Evolutionary conservation across 2,888 invertebrate genomes (phyloP).

Genomic region (Bugula neritina): DNA sequence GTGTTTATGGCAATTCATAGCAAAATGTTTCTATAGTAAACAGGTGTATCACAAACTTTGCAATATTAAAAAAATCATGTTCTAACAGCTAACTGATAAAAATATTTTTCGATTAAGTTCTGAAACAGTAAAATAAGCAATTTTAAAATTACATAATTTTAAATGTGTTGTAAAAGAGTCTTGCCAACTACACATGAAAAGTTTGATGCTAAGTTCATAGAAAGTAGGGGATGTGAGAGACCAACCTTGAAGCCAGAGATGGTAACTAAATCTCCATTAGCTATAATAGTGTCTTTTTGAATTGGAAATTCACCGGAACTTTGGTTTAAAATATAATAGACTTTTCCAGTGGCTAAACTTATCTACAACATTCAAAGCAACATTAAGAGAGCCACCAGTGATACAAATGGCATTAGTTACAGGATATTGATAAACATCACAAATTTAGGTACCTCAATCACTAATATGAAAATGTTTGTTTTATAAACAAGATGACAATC

Average conservation of each 20-base stretch:
- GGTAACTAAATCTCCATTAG: neutral
- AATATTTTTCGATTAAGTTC: no score
- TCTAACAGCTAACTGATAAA: no score
- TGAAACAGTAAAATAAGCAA: no score
- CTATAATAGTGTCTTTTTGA: neutral
- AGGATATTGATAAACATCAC: neutral
- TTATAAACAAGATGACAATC: neutral
- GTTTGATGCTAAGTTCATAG: no score
- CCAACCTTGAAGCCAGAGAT: neutral
- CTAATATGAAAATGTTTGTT: neutral
- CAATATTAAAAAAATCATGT: no score
- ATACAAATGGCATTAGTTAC: neutral
- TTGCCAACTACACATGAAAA: no score
- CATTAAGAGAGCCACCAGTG: neutral
- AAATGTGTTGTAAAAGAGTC: no score
- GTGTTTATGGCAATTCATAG: no score
- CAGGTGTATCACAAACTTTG: no score
- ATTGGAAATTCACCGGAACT: conserved; percentile 10
- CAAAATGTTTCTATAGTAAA: no score
- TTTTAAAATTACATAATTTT: no score
- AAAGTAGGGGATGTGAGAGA: no score
- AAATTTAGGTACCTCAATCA: neutral
- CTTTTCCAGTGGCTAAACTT: neutral
- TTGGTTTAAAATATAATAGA: neutral
- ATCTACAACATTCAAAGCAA: conserved; percentile 20